Evolutionary conservation across 2,797 vertebrate species (phyloP).

Genomic region (Manis javanica): DNA sequence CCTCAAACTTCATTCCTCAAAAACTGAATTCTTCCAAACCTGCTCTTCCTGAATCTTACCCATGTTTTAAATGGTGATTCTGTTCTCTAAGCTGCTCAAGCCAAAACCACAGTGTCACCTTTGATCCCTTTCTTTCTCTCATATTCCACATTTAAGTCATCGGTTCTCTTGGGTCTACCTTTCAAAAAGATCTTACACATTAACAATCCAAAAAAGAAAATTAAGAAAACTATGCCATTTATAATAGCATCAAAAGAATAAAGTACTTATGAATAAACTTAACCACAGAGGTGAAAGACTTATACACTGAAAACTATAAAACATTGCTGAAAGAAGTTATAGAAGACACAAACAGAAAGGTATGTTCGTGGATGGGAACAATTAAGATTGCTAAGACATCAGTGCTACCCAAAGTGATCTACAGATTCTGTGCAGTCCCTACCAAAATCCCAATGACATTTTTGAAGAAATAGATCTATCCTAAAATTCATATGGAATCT

Average conservation of each 20-base stretch:
- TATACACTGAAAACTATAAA: neutral
- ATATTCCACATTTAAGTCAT: neutral
- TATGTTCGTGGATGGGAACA: neutral
- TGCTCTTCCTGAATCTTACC: neutral
- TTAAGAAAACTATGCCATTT: neutral
- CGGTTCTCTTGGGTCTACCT: neutral
- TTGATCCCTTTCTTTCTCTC: neutral
- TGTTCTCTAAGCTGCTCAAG: neutral
- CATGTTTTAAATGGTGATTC: neutral
- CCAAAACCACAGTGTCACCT: neutral
- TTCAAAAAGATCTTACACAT: neutral
- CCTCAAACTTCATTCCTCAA: neutral
- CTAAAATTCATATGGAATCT: neutral
- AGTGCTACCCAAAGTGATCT: neutral
- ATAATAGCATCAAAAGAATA: neutral
- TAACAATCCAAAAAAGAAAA: neutral
- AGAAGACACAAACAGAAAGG: neutral
- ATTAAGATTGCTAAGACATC: neutral
- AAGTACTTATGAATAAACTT: neutral
- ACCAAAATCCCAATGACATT: neutral
- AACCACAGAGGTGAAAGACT: neutral
- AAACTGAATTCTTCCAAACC: neutral
- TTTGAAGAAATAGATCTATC: neutral
- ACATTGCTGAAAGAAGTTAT: neutral
- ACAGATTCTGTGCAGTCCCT: neutral